phyloP scores from a whole-genome alignment of 1,140 invertebrate genomes.

The Rhopalosiphum maidis region DNA sequence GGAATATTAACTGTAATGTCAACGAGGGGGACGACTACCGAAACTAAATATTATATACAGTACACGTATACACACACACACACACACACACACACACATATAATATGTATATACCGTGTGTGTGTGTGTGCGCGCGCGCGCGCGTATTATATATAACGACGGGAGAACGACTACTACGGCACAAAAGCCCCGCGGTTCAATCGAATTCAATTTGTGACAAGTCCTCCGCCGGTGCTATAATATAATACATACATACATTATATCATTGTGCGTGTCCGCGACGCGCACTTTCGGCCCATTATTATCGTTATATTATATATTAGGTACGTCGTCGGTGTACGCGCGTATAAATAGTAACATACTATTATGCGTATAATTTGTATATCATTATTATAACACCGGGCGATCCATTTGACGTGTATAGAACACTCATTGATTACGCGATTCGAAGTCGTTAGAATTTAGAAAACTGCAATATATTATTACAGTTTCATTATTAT shows the following conservation, averaged over 20 bases:
- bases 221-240: not conserved
- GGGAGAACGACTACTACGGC: not conserved
- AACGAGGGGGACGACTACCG: not conserved
- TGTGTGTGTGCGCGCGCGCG: too few relatives aligned
- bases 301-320: not conserved
- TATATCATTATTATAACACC: too few relatives aligned
- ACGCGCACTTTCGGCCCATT: constrained; percentile 35
- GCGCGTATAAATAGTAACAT: not conserved
- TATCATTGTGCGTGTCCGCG: not conserved
- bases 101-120: not conserved
- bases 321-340: not conserved
- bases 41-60: constrained; percentile 16
- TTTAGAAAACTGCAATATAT: too few relatives aligned
- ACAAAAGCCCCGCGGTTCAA: constrained; percentile 32
- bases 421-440: too few relatives aligned
- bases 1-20: constrained; percentile 41
- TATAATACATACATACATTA: not conserved
- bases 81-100: not conserved
- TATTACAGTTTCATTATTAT: too few relatives aligned
- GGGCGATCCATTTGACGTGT: too few relatives aligned
- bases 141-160: constrained; percentile 26
- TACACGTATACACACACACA: not conserved
- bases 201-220: constrained; percentile 26
- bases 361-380: not conserved
- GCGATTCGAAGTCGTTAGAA: too few relatives aligned